Evolutionary conservation across 2,113 vertebrate species (phyloP).

Genomic region (Poecile atricapillus): DNA sequence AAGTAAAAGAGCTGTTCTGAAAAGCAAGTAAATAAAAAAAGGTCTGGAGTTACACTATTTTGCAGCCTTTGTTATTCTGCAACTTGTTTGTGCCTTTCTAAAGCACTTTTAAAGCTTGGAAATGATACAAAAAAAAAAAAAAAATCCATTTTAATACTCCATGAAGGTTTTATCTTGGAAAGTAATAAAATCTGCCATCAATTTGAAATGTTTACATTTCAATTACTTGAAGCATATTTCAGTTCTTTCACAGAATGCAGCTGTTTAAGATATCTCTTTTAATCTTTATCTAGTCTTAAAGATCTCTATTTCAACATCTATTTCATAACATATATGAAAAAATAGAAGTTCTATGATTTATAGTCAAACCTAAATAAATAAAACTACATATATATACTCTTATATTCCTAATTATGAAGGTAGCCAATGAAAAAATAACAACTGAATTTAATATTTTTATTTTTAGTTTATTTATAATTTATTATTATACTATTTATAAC

Average conservation of each 20-base stretch:
- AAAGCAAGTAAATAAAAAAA: conserved; percentile 14
- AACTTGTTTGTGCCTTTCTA: conserved; percentile 53
- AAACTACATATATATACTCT: not conserved
- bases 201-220: conserved; percentile 80
- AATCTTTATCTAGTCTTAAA: conserved; percentile 68
- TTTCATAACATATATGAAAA: not conserved
- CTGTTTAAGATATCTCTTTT: conserved; percentile 50
- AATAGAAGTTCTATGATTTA: not conserved
- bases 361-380: not conserved
- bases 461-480: too few species aligned
- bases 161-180: conserved; percentile 70
- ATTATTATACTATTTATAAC: too few species aligned
- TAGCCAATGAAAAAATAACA: not conserved
- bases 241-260: conserved; percentile 61
- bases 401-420: not conserved
- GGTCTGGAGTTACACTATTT: not conserved
- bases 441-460: not conserved
- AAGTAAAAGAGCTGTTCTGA: not conserved
- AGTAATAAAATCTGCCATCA: conserved; percentile 74
- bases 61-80: conserved; percentile 27
- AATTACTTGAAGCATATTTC: conserved; percentile 77
- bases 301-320: conserved; percentile 37
- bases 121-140: conserved; percentile 3
- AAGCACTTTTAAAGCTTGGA: conserved; percentile 45
- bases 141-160: conserved; percentile 64